phyloP scores from a whole-genome alignment of 1,140 invertebrate genomes.

The Polyergus mexicanus region DNA sequence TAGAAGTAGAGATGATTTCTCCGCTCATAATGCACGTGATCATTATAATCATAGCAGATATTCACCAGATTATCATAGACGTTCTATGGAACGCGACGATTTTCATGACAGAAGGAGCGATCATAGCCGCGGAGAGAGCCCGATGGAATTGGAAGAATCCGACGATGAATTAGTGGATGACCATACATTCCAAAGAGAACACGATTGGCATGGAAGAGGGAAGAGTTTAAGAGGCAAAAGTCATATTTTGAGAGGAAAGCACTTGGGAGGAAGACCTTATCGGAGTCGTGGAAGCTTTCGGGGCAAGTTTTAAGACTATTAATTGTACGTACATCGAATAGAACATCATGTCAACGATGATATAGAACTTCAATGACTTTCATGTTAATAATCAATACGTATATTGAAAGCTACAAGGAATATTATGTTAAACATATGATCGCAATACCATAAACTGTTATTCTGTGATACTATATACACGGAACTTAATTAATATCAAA shows the following conservation, averaged over 20 bases:
- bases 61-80: conserved; percentile 70
- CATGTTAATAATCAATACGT: conserved; percentile 30
- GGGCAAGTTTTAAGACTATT: conserved; percentile 74
- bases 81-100: conserved; percentile 70
- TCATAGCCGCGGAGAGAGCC: conserved; percentile 78
- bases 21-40: conserved; percentile 66
- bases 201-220: conserved; percentile 71
- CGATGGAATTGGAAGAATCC: conserved; percentile 77
- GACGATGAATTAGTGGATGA: conserved; percentile 70
- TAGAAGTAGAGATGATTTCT: conserved; percentile 68
- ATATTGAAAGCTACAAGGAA: background rate
- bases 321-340: background rate
- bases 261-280: conserved; percentile 67
- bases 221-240: conserved; percentile 68
- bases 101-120: conserved; percentile 76
- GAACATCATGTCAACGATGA: background rate
- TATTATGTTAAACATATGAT: conserved; percentile 10
- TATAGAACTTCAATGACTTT: background rate
- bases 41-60: conserved; percentile 69
- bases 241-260: conserved; percentile 70
- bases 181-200: conserved; percentile 70
- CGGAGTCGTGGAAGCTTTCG: conserved; percentile 73
- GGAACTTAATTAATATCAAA: conserved; percentile 25
- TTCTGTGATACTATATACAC: background rate
- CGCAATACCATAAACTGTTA: background rate